A percentile compares a stretch with the other conserved stretches of the same genome.
Conservation (phyloP, 2,797 vertebrate species). For the Oreochromis mossambicus region DNA sequence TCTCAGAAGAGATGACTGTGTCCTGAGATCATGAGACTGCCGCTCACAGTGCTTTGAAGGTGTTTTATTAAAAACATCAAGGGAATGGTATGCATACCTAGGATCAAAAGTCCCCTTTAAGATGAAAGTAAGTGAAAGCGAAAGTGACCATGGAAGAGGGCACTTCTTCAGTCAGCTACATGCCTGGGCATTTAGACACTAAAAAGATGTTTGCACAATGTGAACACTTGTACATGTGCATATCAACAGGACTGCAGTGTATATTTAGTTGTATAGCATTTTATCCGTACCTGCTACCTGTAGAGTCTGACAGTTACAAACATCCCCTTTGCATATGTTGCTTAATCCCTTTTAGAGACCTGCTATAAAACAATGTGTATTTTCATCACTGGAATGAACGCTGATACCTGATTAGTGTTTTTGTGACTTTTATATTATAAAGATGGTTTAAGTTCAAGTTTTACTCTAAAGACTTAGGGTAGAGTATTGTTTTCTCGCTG, state of each 20-base stretch:
- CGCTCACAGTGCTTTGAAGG: slow-evolving; percentile 24
- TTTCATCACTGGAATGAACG: neutral
- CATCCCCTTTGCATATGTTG: neutral
- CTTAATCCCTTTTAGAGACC: neutral
- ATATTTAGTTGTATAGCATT: neutral
- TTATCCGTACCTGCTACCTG: neutral
- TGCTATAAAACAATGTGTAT: neutral
- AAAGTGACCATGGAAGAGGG: neutral
- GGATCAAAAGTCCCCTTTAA: neutral
- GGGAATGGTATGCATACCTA: neutral
- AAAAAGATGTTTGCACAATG: neutral
- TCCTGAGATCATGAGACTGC: slow-evolving; percentile 31
- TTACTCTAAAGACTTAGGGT: too few relatives aligned
- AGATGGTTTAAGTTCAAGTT: neutral
- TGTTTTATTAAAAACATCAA: slow-evolving; percentile 16
- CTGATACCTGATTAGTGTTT: neutral
- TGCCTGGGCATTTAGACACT: neutral
- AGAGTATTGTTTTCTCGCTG: too few relatives aligned
- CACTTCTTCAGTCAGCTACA: neutral
- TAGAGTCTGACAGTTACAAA: neutral
- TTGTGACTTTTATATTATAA: neutral
- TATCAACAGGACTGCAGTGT: neutral
- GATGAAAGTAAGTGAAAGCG: neutral
- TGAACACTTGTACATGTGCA: neutral
- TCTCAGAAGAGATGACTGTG: slow-evolving; percentile 37